Evolutionary conservation across 1,140 invertebrate genomes (phyloP).

Genomic region (Palaemon carinicauda): DNA sequence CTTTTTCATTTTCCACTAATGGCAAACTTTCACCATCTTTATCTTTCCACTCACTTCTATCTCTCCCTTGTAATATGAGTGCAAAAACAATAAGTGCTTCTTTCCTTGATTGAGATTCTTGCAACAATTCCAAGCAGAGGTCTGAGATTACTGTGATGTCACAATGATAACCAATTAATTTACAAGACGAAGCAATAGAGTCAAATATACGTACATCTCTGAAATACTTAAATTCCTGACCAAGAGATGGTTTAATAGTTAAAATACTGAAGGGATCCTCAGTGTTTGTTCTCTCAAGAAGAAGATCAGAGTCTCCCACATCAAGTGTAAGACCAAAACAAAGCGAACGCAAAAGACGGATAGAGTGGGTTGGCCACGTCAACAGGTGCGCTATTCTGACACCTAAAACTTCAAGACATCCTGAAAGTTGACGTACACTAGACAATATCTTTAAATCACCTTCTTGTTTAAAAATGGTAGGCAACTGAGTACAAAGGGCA

Average conservation of each 20-base stretch:
- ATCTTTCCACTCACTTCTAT: slow-evolving; percentile 1
- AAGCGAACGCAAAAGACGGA: not conserved
- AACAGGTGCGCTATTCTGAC: not conserved
- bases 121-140: slow-evolving; percentile 4
- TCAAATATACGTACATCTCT: not conserved
- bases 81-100: slow-evolving; percentile 11
- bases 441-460: not conserved
- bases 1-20: slow-evolving; percentile 1
- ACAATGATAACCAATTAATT: slow-evolving; percentile 2
- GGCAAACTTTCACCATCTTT: not conserved
- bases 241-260: slow-evolving; percentile 4
- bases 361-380: not conserved
- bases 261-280: slow-evolving; percentile 8
- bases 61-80: slow-evolving; percentile 23
- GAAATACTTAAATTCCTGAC: slow-evolving; percentile 10
- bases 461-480: not conserved
- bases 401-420: slow-evolving; percentile 20
- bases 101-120: not conserved
- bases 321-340: not conserved
- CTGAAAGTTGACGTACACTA: not conserved
- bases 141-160: not conserved
- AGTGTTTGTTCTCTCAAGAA: not conserved
- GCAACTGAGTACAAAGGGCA: not conserved
- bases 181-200: not conserved
- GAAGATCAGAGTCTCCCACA: not conserved